Base-by-base conservation (phyloP, 2,113 vertebrate genomes). In the Nothoprocta perdicaria region DNA sequence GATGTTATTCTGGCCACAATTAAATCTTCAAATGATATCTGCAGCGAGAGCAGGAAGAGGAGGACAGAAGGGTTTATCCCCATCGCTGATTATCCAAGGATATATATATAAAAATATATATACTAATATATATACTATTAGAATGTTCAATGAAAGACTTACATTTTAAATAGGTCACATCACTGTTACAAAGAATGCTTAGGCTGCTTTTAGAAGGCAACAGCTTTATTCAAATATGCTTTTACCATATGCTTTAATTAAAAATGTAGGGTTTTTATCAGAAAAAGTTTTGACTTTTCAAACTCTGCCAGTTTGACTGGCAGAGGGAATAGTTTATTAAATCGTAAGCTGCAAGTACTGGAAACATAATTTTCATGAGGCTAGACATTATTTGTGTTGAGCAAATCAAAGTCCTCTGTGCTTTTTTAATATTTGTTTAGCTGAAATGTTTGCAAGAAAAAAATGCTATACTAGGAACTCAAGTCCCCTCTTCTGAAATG, bases 241-340 rank as follows among this genome's bases (percentile, higher is more conserved):
- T 93, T 93, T 94, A 94, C 83, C 88, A 81, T 95, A 95, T 90
- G 85, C 68, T 91, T 92, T 91, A 94, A 95, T 95, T 94, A 90
- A 88, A 94, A 93, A 81, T 90, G 52, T 86, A 81, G 58, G 29
- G 1, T 19, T 72, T 90, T 79, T 14, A 91, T 86, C 52, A 84
- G 91, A 88, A 89, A 43, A 91, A 65, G 61, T 86, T 93, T 94
- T 81, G 80, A 90, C 18, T 48, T 48, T 48, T 48, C 48, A 22
- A 48, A 48, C 48, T 48, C 48, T 48, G 48, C 21, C 48, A 21
- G 48, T 48, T 23, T 48, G 74, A 76, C 58, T 94, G 76, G 78
- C 62, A 76, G 14, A 69, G 16, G 38, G 83, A 74, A 91, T 68
- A 91, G 74, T 61, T 65, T 90, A 68, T 68, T 75, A 84, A 94